Evolutionary conservation across 1,140 invertebrate genomes (phyloP), one percentile per base, ranked within the genome.

Genomic region (Bombus impatiens): DNA sequence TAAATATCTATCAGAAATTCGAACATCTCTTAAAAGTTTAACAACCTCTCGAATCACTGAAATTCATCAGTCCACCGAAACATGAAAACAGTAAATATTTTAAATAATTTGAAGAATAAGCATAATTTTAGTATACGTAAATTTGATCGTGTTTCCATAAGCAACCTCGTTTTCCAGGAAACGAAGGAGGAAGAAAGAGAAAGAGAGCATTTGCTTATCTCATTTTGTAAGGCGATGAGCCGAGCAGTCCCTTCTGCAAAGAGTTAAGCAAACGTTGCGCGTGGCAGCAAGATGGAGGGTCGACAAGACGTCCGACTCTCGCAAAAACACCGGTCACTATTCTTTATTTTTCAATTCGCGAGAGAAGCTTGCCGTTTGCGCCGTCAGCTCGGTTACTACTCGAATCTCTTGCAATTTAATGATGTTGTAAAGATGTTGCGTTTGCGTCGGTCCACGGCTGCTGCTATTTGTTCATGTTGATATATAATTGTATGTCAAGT

Each of bases 151-250:
- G 25, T 8, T 25, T n/a, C 2, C 15, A 15, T 9, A 3, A 40
- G 65, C 22, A 28, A 18, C 68, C 8, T n/a, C 35, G 32, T 72
- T 82, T 65, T n/a, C 71, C 10, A 28, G 42, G 47, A 65, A 70
- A 70, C 22, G 70, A 72, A n/a, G 13, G 13, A 40, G 40, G 70
- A 2, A 72, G 5, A 28, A n/a, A 65, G 18, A 22, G 37, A 47
- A 65, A 44, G 81, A 57, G 53, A 44, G 57, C 57, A 47, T 82
- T 83, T 83, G 81, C 72, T 76, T n/a, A 53, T 67, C 59, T 77
- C 81, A 76, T 83, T 83, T 67, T 42, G 72, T 40, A 67, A 77
- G 59, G 32, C 72, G 81, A 76, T 65, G 71, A 82, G 57, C 40
- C 72, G 57, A 65, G 81, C 40, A 75, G 80, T 65, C 80, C 10